Evolutionary conservation across 2,113 vertebrate species (phyloP), one percentile per base, ranked within the genome.

Genomic region (Oreotrochilus melanogaster): DNA sequence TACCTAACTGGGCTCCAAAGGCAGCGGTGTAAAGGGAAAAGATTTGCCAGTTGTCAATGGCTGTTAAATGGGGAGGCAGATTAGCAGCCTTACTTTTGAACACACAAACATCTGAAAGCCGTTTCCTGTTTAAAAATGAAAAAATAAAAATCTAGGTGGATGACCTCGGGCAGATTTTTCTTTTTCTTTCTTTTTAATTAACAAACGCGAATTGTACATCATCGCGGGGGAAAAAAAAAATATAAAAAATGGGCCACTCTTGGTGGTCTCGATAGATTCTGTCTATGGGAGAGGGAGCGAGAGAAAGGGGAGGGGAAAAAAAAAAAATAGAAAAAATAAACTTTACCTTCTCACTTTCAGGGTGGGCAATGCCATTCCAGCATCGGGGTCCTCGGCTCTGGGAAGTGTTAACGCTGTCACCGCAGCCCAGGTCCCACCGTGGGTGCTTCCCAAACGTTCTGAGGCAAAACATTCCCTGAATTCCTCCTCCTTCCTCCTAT

Each of bases 321-420:
- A 97, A 71, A 94, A 56, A 97, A 95, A n/a, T 98, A 98, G 98
- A 98, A 98, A 95, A 99, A 99, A 99, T 99, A 99, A 99, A 99
- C 99, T 98, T 98, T 98, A 98, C 98, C 97, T 99, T 99, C 98
- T 98, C 98, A 98, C 98, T 98, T 96, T 97, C 98, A 98, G 98
- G 99, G 99, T 99, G 99, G 99, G 98, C 99, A 98, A 97, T 98
- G 98, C 98, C 99, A 99, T 98, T 99, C 98, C 97, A 95, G 97
- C 96, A 83, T 97, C 47, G 96, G 98, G 98, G 98, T 98, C 97
- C 94, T 60, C 84, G 58, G 98, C 97, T 99, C 99, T 99, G 99
- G 99, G 98, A 98, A 99, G 98, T 99, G 99, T 99, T 98, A 99
- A 53, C 97, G 98, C 98, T 99, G 99, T 99, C 99, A 99, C 98